phyloP scores from a whole-genome alignment of 2,113 vertebrate species.

The Xiphophorus hellerii region DNA sequence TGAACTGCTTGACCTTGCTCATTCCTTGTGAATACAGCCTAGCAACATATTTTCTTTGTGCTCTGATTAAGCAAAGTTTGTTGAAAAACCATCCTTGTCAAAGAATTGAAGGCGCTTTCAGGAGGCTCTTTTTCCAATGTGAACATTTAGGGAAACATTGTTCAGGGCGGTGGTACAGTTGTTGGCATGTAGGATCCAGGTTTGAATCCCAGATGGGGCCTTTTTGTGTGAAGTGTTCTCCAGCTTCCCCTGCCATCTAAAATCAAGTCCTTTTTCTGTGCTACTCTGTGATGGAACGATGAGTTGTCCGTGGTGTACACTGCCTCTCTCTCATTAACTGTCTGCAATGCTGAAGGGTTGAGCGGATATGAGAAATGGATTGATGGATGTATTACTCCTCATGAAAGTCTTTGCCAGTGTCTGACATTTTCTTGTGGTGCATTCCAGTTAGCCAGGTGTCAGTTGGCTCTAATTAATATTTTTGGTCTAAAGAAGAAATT shows the following conservation, averaged over 20 bases:
- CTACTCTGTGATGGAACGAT: too few relatives aligned
- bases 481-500: too few relatives aligned
- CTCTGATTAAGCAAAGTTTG: not conserved
- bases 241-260: too few relatives aligned
- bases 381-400: too few relatives aligned
- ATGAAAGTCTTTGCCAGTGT: conserved; percentile 26
- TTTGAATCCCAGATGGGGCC: too few relatives aligned
- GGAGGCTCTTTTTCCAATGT: conserved; percentile 4
- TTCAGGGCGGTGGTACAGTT: not conserved
- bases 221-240: too few relatives aligned
- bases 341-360: too few relatives aligned
- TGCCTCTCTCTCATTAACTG: too few relatives aligned
- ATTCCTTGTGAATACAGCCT: not conserved
- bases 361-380: too few relatives aligned
- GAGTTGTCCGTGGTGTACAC: too few relatives aligned
- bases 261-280: not conserved
- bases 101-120: not conserved
- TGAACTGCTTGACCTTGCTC: not conserved
- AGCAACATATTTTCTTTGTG: not conserved
- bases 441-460: conserved; percentile 18
- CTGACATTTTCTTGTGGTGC: conserved; percentile 19
- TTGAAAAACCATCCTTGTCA: not conserved
- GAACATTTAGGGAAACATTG: conserved; percentile 1
- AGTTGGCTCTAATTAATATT: conserved; percentile 1
- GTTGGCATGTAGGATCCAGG: too few relatives aligned